Percentiles rank a stretch among this genome's conserved stretches.
Evolutionary conservation across 2,888 invertebrate species (phyloP).

Genomic region (Nymphalis polychloros): DNA sequence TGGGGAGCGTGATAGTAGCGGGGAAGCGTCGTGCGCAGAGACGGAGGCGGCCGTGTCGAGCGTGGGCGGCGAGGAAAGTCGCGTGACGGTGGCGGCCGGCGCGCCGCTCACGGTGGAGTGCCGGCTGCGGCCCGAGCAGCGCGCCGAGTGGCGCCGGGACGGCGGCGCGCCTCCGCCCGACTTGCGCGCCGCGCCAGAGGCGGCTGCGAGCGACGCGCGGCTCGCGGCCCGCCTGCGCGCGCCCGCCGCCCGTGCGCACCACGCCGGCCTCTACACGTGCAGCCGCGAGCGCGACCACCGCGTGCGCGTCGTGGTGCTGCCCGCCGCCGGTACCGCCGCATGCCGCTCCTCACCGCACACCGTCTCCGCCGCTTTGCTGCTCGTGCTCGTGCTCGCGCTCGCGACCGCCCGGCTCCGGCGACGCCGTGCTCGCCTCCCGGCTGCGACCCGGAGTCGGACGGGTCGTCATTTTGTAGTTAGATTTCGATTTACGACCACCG

Average conservation of each 20-base stretch:
- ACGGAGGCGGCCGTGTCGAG: constrained; percentile 32
- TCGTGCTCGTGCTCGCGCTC: constrained; percentile 38
- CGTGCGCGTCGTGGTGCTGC: constrained; percentile 57
- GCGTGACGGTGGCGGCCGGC: constrained; percentile 58
- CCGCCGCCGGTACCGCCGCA: constrained; percentile 38
- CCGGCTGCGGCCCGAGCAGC: constrained; percentile 57
- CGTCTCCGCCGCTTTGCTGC: constrained; percentile 21
- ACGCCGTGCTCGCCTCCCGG: not conserved
- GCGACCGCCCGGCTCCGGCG: constrained; percentile 1
- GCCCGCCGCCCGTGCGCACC: constrained; percentile 51
- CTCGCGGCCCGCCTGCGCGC: constrained; percentile 55
- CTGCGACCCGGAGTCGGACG: not conserved
- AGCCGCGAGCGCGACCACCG: constrained; percentile 51
- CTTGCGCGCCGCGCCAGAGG: constrained; percentile 47
- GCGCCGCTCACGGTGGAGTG: constrained; percentile 68
- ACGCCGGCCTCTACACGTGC: constrained; percentile 66
- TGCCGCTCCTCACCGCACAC: constrained; percentile 27
- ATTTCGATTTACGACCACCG: constrained; percentile 9
- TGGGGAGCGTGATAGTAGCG: constrained; percentile 21
- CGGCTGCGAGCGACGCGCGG: constrained; percentile 41
- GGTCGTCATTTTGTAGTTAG: constrained; percentile 4
- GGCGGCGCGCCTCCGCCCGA: constrained; percentile 55
- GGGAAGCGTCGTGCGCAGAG: constrained; percentile 28
- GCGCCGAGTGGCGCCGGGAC: constrained; percentile 48
- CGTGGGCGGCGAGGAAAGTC: constrained; percentile 43